Conservation (phyloP, 2,888 invertebrate genomes). For the Plebejus argus region DNA sequence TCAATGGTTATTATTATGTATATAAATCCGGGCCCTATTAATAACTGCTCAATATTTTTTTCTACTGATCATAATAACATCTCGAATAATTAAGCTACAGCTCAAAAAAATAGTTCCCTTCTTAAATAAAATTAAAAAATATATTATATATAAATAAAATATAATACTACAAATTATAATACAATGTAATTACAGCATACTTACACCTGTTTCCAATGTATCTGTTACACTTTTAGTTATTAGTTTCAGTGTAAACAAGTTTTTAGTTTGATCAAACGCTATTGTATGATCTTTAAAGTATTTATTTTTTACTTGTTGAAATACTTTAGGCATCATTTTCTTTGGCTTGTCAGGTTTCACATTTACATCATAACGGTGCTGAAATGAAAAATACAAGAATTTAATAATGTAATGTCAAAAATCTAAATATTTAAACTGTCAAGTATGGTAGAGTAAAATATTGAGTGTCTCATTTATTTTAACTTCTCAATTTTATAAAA, state of each 20-base stretch:
- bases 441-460: background rate
- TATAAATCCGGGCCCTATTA: too few relatives aligned
- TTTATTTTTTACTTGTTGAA: constrained; percentile 56
- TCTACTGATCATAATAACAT: too few relatives aligned
- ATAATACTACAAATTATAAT: too few relatives aligned
- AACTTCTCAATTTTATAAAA: constrained; percentile 11
- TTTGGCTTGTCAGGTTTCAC: constrained; percentile 86
- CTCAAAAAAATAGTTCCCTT: too few relatives aligned
- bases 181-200: constrained; percentile 39
- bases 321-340: constrained; percentile 78
- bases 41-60: too few relatives aligned
- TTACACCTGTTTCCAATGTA: constrained; percentile 52
- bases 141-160: too few relatives aligned
- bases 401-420: background rate
- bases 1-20: too few relatives aligned
- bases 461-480: background rate
- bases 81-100: too few relatives aligned
- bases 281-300: constrained; percentile 68
- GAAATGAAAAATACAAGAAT: constrained; percentile 47
- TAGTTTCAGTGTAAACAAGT: constrained; percentile 78
- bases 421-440: too few relatives aligned
- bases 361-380: constrained; percentile 91
- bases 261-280: constrained; percentile 89
- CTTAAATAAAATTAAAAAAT: too few relatives aligned
- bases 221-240: constrained; percentile 57